Percentiles rank a stretch among this genome's conserved stretches.
These are phyloP conservation scores for Poeciliopsis turneri DNA, from an alignment of 2,797 vertebrate genomes.

Conservation along the genomic window DNA sequence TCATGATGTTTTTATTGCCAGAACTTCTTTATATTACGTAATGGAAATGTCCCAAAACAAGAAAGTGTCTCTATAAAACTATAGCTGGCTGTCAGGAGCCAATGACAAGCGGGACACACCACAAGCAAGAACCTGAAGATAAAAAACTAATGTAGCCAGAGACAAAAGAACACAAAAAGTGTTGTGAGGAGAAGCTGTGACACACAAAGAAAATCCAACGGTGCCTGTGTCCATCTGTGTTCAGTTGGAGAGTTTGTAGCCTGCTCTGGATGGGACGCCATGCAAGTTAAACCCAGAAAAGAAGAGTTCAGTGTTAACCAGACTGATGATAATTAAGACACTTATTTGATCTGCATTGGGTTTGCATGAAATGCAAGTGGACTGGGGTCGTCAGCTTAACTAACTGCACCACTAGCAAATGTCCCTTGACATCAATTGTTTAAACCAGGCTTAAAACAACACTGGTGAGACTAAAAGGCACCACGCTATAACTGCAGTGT, in stretches of 20 bases:
- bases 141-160: background rate
- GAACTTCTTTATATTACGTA: background rate
- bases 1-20: background rate
- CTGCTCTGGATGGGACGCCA: background rate
- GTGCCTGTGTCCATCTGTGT: background rate
- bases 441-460: conserved; percentile 31
- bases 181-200: background rate
- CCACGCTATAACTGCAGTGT: conserved; percentile 46
- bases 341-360: background rate
- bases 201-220: background rate
- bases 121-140: background rate
- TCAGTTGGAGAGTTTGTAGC: background rate
- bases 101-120: background rate
- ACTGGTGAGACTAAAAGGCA: conserved; percentile 34
- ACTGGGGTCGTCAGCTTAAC: background rate
- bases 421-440: background rate
- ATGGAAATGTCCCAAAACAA: background rate
- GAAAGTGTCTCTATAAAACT: background rate
- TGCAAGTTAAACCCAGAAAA: background rate
- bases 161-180: background rate
- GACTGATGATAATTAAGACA: background rate
- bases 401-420: background rate
- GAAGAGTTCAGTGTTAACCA: background rate
- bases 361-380: background rate
- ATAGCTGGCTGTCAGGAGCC: background rate